Evolutionary conservation across 1,140 invertebrate species (phyloP).

Genomic region (Whitmania pigra): DNA sequence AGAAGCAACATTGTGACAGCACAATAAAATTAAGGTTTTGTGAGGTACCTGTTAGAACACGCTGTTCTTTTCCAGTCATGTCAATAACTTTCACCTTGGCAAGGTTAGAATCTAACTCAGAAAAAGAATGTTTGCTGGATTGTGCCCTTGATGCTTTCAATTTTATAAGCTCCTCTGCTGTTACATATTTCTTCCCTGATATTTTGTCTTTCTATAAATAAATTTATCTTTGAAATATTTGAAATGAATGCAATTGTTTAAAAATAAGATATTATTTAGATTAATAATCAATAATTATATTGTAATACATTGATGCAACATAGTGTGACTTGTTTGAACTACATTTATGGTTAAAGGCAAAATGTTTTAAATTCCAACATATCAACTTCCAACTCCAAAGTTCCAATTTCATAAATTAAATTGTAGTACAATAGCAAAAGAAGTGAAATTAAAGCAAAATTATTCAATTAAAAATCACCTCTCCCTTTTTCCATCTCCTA

Average conservation of each 20-base stretch:
- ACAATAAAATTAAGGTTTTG: background rate
- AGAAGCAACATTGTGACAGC: background rate
- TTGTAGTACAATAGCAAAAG: too few relatives aligned
- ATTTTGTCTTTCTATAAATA: constrained; percentile 51
- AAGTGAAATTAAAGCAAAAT: too few relatives aligned
- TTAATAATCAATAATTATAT: too few relatives aligned
- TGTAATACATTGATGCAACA: too few relatives aligned
- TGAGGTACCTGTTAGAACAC: constrained; percentile 60
- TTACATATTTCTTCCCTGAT: constrained; percentile 47
- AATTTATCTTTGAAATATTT: constrained; percentile 23
- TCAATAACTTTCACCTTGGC: constrained; percentile 91
- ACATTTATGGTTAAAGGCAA: too few relatives aligned
- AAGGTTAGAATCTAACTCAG: constrained; percentile 25
- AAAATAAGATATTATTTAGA: too few relatives aligned
- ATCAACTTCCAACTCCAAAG: too few relatives aligned
- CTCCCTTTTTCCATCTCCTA: constrained; percentile 48
- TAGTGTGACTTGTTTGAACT: too few relatives aligned
- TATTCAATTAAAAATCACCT: constrained; percentile 1
- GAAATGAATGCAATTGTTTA: too few relatives aligned
- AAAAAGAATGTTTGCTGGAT: background rate
- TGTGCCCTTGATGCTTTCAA: constrained; percentile 46
- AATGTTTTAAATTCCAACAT: too few relatives aligned
- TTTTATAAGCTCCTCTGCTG: constrained; percentile 81
- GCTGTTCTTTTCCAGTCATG: constrained; percentile 87
- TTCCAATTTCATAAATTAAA: too few relatives aligned